Conservation (phyloP, 2,113 vertebrate genomes). For the Tenebrosternarchus preto region DNA sequence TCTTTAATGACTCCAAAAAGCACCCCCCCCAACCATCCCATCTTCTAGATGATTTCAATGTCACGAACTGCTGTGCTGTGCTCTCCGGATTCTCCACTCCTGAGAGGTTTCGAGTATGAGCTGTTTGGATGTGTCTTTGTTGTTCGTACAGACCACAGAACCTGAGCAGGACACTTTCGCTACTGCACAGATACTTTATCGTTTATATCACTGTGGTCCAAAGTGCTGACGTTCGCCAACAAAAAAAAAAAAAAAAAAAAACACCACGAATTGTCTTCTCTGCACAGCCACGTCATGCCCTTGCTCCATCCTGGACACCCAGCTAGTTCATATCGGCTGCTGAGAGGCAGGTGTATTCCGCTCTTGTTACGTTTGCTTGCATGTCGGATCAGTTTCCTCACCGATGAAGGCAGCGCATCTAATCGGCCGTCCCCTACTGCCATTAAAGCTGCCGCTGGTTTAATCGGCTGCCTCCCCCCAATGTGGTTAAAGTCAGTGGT, state of each 20-base stretch:
- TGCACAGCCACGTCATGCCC: neutral
- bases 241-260: no score
- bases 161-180: constrained; percentile 53
- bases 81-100: constrained; percentile 14
- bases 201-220: constrained; percentile 34
- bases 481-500: constrained; percentile 2
- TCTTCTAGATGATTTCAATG: neutral
- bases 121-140: constrained; percentile 22
- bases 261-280: constrained; percentile 48
- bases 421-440: neutral
- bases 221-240: constrained; percentile 38
- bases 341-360: no score
- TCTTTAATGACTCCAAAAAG: no score
- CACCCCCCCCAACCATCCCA: constrained; percentile 13
- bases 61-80: neutral
- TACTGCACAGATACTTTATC: constrained; percentile 48
- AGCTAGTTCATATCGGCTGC: neutral
- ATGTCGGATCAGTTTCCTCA: neutral
- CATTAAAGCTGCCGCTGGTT: neutral
- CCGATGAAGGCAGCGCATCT: neutral
- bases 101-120: constrained; percentile 10
- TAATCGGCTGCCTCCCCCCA: neutral
- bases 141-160: constrained; percentile 49
- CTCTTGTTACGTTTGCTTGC: no score
- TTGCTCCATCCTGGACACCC: constrained; percentile 1